A percentile compares a stretch with the other conserved stretches of the same genome.
Evolutionary conservation across 2,888 invertebrate species (phyloP).

Genomic region (Alsophila aescularia): DNA sequence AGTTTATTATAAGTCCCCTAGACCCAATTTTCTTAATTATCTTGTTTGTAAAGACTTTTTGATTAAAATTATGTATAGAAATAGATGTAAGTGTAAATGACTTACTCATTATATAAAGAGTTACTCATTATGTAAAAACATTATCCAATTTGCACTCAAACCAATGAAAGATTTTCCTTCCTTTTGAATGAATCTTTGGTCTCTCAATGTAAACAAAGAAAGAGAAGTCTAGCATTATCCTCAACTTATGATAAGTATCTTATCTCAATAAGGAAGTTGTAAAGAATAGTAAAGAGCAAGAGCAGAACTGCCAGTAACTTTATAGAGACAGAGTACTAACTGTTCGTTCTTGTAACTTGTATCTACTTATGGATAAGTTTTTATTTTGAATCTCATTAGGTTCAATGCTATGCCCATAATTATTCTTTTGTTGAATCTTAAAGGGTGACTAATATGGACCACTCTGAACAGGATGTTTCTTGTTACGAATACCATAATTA

Average conservation of each 20-base stretch:
- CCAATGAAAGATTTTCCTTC: constrained; percentile 1
- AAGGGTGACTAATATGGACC: not conserved
- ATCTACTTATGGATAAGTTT: constrained; percentile 1
- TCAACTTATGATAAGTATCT: not conserved
- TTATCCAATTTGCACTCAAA: constrained; percentile 5
- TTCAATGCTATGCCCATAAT: constrained; percentile 28
- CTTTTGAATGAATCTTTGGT: not conserved
- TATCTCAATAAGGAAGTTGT: not conserved
- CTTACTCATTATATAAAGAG: not conserved
- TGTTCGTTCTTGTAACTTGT: not conserved
- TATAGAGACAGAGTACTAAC: not conserved
- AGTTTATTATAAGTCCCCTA: no score
- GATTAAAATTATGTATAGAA: no score
- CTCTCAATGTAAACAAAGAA: constrained; percentile 8
- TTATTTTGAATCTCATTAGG: constrained; percentile 28
- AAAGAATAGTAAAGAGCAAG: not conserved
- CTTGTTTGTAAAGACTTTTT: no score
- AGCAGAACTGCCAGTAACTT: not conserved
- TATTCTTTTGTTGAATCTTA: constrained; percentile 17
- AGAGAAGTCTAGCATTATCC: not conserved
- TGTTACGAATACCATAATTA: no score
- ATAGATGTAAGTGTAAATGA: not conserved
- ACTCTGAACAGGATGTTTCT: no score
- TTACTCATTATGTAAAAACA: constrained; percentile 8
- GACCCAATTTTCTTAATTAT: no score